phyloP scores from a whole-genome alignment of 2,888 invertebrate genomes.

The Apocheima hispidaria region DNA sequence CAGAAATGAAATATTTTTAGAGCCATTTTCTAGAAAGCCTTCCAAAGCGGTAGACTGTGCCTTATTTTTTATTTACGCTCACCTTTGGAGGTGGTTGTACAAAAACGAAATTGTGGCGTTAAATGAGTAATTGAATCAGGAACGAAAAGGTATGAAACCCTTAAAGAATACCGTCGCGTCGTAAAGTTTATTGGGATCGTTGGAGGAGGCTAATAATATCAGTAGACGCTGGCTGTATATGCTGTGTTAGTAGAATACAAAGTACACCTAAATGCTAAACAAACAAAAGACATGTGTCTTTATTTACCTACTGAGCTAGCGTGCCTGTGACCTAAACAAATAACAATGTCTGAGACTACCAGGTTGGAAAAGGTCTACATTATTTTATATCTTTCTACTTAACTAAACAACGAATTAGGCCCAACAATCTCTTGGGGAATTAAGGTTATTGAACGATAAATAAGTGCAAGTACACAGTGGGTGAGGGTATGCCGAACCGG shows the following conservation, averaged over 20 bases:
- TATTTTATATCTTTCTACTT: not conserved
- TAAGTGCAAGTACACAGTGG: slow-evolving; percentile 57
- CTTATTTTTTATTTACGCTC: slow-evolving; percentile 71
- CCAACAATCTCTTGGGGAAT: slow-evolving; percentile 50
- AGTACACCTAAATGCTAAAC: slow-evolving; percentile 8
- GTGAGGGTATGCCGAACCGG: slow-evolving; percentile 63
- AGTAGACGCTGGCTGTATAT: not conserved
- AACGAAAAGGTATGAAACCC: slow-evolving; percentile 15
- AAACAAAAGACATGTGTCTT: slow-evolving; percentile 2
- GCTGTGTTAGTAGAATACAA: slow-evolving; percentile 4
- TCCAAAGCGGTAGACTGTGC: slow-evolving; percentile 60
- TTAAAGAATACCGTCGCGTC: slow-evolving; percentile 12
- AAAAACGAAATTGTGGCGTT: slow-evolving; percentile 40
- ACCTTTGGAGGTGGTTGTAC: slow-evolving; percentile 38
- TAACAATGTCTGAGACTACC: slow-evolving; percentile 1
- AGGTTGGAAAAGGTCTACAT: not conserved
- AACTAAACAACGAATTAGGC: slow-evolving; percentile 31
- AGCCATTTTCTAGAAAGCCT: slow-evolving; percentile 80
- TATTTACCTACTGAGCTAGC: slow-evolving; percentile 12
- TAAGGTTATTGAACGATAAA: slow-evolving; percentile 69
- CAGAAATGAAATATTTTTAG: slow-evolving; percentile 83
- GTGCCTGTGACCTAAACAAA: slow-evolving; percentile 18
- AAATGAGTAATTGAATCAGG: slow-evolving; percentile 39
- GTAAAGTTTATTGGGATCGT: slow-evolving; percentile 18
- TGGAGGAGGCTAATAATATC: slow-evolving; percentile 19